Conservation (phyloP, 2,797 vertebrate species). For the Platyrinchus mystaceus region DNA sequence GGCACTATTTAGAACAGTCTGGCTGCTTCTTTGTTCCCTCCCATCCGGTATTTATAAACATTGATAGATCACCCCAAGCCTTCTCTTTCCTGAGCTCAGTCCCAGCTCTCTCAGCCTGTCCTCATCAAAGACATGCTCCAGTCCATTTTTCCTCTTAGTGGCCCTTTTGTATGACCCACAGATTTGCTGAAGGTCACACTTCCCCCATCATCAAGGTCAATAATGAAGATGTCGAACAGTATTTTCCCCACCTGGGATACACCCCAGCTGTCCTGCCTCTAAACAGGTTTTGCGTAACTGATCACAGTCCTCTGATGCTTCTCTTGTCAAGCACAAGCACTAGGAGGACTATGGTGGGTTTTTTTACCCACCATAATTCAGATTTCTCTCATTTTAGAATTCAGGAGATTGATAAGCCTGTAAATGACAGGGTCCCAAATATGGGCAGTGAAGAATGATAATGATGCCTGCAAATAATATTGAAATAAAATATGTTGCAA, state of each 20-base stretch:
- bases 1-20: neutral
- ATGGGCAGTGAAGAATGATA: neutral
- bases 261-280: neutral
- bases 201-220: neutral
- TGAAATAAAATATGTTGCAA: neutral
- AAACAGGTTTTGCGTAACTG: neutral
- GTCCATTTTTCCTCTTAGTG: neutral
- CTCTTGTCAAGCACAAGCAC: neutral
- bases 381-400: neutral
- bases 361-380: too few relatives aligned
- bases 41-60: neutral
- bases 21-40: neutral
- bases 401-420: neutral
- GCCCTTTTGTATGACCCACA: neutral
- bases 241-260: neutral
- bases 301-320: neutral
- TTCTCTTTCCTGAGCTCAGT: neutral
- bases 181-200: neutral
- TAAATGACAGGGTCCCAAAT: neutral
- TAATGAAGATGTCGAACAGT: neutral
- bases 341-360: too few relatives aligned
- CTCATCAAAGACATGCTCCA: neutral
- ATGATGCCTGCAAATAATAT: neutral
- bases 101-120: neutral
- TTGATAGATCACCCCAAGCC: neutral